Percentiles rank a stretch among this genome's conserved stretches.
phyloP scores from a whole-genome alignment of 2,113 vertebrate genomes.

The Numida meleagris region DNA sequence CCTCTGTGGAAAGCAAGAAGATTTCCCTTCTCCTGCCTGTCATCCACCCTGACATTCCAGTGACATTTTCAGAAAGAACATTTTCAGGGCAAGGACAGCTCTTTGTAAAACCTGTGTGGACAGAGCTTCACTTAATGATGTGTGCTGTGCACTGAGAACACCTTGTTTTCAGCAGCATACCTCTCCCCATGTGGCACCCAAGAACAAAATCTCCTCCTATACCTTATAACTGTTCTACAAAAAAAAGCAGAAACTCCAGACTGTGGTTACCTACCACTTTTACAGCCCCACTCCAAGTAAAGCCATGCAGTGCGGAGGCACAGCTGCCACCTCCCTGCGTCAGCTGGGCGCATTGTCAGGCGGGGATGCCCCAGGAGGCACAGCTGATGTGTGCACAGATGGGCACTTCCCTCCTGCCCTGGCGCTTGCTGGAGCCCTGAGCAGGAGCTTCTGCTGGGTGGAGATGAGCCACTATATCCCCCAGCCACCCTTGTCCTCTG shows the following conservation, averaged over 20 bases:
- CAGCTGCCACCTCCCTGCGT: slow-evolving; percentile 44
- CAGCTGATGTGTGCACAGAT: slow-evolving; percentile 66
- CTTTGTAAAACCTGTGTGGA: background rate
- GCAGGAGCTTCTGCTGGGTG: background rate
- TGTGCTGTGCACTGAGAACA: background rate
- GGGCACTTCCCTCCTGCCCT: background rate
- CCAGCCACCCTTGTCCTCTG: background rate
- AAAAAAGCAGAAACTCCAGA: background rate
- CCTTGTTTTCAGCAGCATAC: background rate
- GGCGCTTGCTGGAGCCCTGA: background rate
- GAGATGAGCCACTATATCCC: background rate
- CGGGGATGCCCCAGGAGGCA: slow-evolving; percentile 5
- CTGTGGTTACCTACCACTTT: background rate
- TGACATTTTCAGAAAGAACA: background rate
- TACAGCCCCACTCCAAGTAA: background rate
- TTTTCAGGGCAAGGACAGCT: background rate
- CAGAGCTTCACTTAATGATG: background rate
- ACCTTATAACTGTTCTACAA: background rate
- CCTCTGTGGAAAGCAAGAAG: background rate
- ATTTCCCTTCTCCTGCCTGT: background rate
- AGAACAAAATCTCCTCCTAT: background rate
- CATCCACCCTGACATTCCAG: background rate
- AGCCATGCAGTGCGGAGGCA: background rate
- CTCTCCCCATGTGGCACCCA: background rate
- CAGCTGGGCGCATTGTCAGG: slow-evolving; percentile 46